Percentiles rank a stretch among this genome's conserved stretches.
phyloP scores from a whole-genome alignment of 1,140 invertebrate species.

The Polypedilum vanderplanki region DNA sequence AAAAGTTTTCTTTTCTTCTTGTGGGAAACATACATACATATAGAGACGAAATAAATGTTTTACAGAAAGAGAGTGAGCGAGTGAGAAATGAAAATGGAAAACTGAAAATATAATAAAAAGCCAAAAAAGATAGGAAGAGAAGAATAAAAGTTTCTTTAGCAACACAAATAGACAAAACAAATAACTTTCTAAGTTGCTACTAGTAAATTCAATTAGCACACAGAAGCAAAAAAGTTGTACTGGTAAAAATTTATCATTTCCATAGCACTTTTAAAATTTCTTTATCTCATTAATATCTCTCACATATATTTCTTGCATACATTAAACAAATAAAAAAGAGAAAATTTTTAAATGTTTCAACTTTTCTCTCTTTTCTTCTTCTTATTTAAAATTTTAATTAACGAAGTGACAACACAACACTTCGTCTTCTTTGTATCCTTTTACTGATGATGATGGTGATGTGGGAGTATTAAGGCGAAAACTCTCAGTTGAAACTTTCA shows the following conservation, averaged over 20 bases:
- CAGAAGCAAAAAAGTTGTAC: neutral
- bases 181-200: slow-evolving; percentile 15
- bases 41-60: too few species aligned
- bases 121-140: neutral
- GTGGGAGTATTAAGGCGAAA: too few species aligned
- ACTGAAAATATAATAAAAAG: neutral
- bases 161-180: slow-evolving; percentile 2
- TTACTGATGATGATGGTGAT: too few species aligned
- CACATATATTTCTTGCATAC: slow-evolving; percentile 2
- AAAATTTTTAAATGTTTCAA: neutral
- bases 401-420: neutral
- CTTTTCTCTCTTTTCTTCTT: neutral
- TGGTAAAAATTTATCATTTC: neutral
- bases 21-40: too few species aligned
- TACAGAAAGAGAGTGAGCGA: too few species aligned
- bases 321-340: neutral
- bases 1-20: neutral
- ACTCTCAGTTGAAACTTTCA: too few species aligned
- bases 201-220: slow-evolving; percentile 19
- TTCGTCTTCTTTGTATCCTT: too few species aligned
- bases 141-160: neutral
- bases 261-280: neutral
- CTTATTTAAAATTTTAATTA: slow-evolving; percentile 10
- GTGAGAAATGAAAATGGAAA: neutral
- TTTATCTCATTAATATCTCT: slow-evolving; percentile 15